These are phyloP conservation scores for Nasonovia ribisnigri DNA, from an alignment of 2,888 invertebrate species.

Conservation along the genomic window DNA sequence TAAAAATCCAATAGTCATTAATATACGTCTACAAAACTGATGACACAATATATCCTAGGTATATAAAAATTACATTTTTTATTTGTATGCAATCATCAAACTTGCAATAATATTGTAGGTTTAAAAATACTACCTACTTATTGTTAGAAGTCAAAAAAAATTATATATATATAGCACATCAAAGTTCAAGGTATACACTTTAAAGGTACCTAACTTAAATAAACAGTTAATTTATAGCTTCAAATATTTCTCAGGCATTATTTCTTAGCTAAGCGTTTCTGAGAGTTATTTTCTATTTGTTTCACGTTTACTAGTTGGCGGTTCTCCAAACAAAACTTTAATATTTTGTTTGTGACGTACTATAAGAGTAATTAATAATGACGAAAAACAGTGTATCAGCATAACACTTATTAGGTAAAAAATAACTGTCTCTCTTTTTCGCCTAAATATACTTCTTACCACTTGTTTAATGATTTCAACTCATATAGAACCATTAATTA, in stretches of 20 bases:
- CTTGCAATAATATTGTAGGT: neutral
- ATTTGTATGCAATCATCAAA: neutral
- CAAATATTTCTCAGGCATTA: constrained; percentile 25
- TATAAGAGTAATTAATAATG: constrained; percentile 51
- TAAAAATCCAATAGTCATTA: neutral
- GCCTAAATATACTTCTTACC: neutral
- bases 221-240: constrained; percentile 45
- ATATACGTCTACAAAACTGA: neutral
- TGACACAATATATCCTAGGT: neutral
- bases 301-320: constrained; percentile 28
- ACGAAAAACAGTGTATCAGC: constrained; percentile 41
- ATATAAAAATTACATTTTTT: neutral
- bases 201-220: neutral
- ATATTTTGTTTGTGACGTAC: constrained; percentile 56
- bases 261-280: neutral
- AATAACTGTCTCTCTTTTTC: constrained; percentile 7
- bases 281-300: constrained; percentile 45
- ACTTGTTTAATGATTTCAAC: constrained; percentile 33
- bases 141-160: neutral
- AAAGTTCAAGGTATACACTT: neutral
- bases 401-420: constrained; percentile 29
- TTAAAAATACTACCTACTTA: neutral
- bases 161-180: too few relatives aligned
- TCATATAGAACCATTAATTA: constrained; percentile 31
- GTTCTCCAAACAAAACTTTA: constrained; percentile 42